Base-by-base conservation (phyloP, 2,888 invertebrate species). In the Hydriomena furcata region DNA sequence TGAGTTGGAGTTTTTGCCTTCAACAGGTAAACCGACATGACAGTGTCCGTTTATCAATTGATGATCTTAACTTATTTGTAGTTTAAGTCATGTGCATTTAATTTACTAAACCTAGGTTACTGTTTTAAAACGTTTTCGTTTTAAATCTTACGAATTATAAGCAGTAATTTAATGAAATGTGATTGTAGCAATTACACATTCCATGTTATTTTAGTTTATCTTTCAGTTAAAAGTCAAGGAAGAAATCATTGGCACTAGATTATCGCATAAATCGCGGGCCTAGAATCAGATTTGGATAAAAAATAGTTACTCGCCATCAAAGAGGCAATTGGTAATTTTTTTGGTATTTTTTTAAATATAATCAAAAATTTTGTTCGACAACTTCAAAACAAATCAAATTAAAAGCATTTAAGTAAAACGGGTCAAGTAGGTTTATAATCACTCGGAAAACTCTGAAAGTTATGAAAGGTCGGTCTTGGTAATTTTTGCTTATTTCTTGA, bases 101-200 rank as follows among this genome's bases (percentile, higher is more conserved):
- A n/a, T 20, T 25, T 24, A 28, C 1, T 17, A 37, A 27, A 25
- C n/a, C 28, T 12, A 42, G 10, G 37, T 27, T 25, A 36, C 17
- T 31, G 5, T 34, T 34, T 36, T 13, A 28, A 38, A 37, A 41
- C 37, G 48, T 52, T 48, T 40, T 48, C 37, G 31, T 43, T 30
- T 44, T 7, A 48, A 12, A 13, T 31, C 8, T 32, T 42, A 42
- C 24, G 12, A 42, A 24, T 47, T 23, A 12, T 42, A 37, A 43
- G 23, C 10, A 37, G 25, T 43, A 17, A 27, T 12, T 34, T 34
- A 3, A 38, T 28, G 10, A 23, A 10, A 32, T 25, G 25, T 32
- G 21, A 27, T 25, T 8, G 6, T 7, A 25, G 6, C 7, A 25
- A 43, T 13, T 25, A 11, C n/a, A 38, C 38, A 50, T 50, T 50